phyloP scores from a whole-genome alignment of 2,888 invertebrate species.

The Laothoe populi region DNA sequence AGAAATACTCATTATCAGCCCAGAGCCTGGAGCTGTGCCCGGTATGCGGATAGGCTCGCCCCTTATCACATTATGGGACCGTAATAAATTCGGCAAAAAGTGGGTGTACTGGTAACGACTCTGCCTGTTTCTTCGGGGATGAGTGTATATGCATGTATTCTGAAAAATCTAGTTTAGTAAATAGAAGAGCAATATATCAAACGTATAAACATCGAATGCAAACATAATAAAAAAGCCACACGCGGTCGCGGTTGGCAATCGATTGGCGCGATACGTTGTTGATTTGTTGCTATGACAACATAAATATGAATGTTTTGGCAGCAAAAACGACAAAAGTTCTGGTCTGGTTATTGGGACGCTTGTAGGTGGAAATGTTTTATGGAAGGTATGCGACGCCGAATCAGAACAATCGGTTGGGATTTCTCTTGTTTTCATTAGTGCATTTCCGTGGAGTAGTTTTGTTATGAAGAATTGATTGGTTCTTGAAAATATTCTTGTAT shows the following conservation, averaged over 20 bases:
- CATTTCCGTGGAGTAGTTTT: too few relatives aligned
- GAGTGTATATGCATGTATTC: too few relatives aligned
- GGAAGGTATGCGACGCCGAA: background rate
- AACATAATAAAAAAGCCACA: constrained; percentile 19
- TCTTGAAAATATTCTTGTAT: background rate
- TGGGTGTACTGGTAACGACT: too few relatives aligned
- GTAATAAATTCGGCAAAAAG: too few relatives aligned
- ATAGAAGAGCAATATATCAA: constrained; percentile 7
- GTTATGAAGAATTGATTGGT: too few relatives aligned
- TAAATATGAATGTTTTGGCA: constrained; percentile 38
- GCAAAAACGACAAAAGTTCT: constrained; percentile 16
- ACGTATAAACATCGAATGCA: constrained; percentile 3
- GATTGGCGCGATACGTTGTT: constrained; percentile 35
- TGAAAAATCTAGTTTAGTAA: background rate
- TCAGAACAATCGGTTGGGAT: constrained; percentile 9
- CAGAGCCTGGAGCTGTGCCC: too few relatives aligned
- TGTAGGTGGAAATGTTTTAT: constrained; percentile 1
- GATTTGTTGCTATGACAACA: constrained; percentile 40
- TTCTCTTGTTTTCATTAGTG: constrained; percentile 2
- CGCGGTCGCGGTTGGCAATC: constrained; percentile 14
- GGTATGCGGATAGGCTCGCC: too few relatives aligned
- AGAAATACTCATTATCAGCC: too few relatives aligned
- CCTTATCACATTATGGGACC: too few relatives aligned
- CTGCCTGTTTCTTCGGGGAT: too few relatives aligned
- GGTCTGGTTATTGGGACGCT: background rate